Conservation (phyloP, 2,797 vertebrate species). For the Pygocentrus nattereri region DNA sequence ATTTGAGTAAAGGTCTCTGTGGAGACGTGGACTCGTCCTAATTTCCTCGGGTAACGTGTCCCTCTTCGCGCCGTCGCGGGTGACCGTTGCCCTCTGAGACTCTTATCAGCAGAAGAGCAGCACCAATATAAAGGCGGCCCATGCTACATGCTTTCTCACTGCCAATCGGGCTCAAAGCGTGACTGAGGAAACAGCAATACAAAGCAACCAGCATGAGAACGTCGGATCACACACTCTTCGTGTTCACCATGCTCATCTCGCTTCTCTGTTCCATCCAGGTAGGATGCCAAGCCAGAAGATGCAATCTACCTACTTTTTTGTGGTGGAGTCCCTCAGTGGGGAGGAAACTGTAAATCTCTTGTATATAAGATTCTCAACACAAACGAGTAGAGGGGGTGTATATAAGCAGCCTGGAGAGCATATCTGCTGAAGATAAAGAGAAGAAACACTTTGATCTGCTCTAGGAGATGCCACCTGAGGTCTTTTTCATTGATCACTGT, state of each 20-base stretch:
- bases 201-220: slow-evolving; percentile 15
- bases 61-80: slow-evolving; percentile 57
- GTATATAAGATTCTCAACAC: background rate
- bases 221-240: slow-evolving; percentile 60
- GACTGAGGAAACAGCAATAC: background rate
- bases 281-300: slow-evolving; percentile 37
- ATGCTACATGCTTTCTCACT: slow-evolving; percentile 23
- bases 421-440: too few species aligned
- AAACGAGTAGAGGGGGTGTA: too few species aligned
- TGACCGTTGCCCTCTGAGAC: slow-evolving; percentile 63
- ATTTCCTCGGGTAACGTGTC: slow-evolving; percentile 65
- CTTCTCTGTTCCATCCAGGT: slow-evolving; percentile 73
- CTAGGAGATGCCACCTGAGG: too few species aligned
- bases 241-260: slow-evolving; percentile 63
- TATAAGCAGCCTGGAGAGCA: too few species aligned
- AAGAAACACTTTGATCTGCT: too few species aligned
- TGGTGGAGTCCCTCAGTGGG: background rate
- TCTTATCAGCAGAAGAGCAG: slow-evolving; percentile 68
- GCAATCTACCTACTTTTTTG: background rate
- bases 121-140: slow-evolving; percentile 65
- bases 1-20: slow-evolving; percentile 31
- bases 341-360: background rate
- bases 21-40: slow-evolving; percentile 61
- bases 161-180: slow-evolving; percentile 13
- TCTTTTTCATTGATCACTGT: too few species aligned